phyloP scores from a whole-genome alignment of 1,140 invertebrate genomes.

The Drosophila guanche region DNA sequence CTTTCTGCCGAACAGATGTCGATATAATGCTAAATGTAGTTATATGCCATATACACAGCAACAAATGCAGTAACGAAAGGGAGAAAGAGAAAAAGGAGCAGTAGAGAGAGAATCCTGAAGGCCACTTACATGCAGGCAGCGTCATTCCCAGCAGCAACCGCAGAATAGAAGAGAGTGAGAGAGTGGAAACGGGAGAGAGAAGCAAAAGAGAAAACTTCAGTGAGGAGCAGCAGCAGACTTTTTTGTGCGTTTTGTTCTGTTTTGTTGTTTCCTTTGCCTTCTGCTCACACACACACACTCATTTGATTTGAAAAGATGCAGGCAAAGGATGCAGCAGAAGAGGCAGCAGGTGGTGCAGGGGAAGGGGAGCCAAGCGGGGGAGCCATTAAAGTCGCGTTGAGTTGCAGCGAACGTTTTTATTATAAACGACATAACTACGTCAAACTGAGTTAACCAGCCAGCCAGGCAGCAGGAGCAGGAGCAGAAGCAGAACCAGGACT shows the following conservation, averaged over 20 bases:
- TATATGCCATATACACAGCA: slow-evolving; percentile 66
- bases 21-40: slow-evolving; percentile 82
- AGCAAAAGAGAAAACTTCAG: slow-evolving; percentile 50
- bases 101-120: slow-evolving; percentile 52
- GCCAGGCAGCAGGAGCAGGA: slow-evolving; percentile 22
- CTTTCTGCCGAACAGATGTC: slow-evolving; percentile 81
- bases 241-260: slow-evolving; percentile 46
- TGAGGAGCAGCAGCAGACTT: slow-evolving; percentile 34
- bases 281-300: slow-evolving; percentile 42
- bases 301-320: slow-evolving; percentile 78
- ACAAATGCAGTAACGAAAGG: slow-evolving; percentile 17
- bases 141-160: slow-evolving; percentile 45
- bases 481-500: background rate
- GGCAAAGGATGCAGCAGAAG: slow-evolving; percentile 34
- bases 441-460: slow-evolving; percentile 72
- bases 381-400: slow-evolving; percentile 79
- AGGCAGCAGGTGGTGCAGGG: background rate
- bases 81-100: slow-evolving; percentile 9
- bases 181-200: slow-evolving; percentile 30
- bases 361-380: slow-evolving; percentile 33
- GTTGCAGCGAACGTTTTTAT: slow-evolving; percentile 68
- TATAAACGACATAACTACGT: slow-evolving; percentile 82
- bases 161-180: slow-evolving; percentile 61
- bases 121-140: slow-evolving; percentile 77
- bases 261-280: slow-evolving; percentile 33